A percentile compares a stretch with the other conserved stretches of the same genome.
phyloP scores from a whole-genome alignment of 35 echinoderm and acorn worm genomes.

The Diadema setosum region DNA sequence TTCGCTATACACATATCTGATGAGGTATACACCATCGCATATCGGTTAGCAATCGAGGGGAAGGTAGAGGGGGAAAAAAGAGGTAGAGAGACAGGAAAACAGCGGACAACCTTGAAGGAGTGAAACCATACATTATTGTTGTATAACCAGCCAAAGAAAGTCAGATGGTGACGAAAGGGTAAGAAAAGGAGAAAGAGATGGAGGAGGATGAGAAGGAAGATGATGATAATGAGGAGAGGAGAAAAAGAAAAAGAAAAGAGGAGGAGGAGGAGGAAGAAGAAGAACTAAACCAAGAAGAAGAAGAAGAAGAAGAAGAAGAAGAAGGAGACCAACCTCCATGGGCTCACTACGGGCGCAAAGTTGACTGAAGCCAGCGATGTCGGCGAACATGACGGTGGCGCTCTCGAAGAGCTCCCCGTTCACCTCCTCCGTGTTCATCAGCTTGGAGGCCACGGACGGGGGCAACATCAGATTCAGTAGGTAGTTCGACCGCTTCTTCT shows the following conservation, averaged over 20 bases:
- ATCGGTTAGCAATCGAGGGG: too few species aligned
- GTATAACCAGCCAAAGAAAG: too few species aligned
- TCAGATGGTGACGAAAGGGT: too few species aligned
- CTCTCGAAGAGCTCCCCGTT: constrained; percentile 21
- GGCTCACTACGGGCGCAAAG: constrained; percentile 38
- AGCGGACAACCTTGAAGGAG: too few species aligned
- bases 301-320: neutral
- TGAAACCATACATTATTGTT: too few species aligned
- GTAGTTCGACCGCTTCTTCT: constrained; percentile 61
- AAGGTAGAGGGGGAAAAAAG: too few species aligned
- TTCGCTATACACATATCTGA: too few species aligned
- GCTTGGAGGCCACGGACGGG: constrained; percentile 15
- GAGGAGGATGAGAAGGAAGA: neutral
- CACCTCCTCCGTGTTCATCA: constrained; percentile 36
- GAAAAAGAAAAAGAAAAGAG: neutral
- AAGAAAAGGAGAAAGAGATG: neutral
- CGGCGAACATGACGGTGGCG: constrained; percentile 55
- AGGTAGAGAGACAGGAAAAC: too few species aligned
- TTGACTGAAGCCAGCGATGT: constrained; percentile 50
- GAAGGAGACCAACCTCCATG: constrained; percentile 35
- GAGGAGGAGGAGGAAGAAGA: neutral
- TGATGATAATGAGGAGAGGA: neutral
- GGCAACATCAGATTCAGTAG: constrained; percentile 56
- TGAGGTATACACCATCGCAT: too few species aligned
- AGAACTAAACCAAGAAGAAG: neutral